phyloP scores from a whole-genome alignment of 2,797 vertebrate genomes.

The Poeciliopsis turneri region DNA sequence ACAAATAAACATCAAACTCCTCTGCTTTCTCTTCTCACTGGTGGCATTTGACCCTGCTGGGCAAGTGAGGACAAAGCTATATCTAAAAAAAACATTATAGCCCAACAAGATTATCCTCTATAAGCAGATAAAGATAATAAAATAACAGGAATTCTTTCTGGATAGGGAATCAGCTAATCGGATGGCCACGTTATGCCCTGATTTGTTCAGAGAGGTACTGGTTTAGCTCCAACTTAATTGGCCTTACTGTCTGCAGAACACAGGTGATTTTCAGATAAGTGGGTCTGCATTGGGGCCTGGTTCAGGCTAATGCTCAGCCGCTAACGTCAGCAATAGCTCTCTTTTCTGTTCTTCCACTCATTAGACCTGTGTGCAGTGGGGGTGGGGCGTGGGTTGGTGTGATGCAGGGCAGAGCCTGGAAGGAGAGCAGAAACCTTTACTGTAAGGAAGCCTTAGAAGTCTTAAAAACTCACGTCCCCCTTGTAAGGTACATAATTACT shows the following conservation, averaged over 20 bases:
- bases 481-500: slow-evolving; percentile 12
- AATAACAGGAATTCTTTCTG: slow-evolving; percentile 65
- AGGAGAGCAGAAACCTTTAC: slow-evolving; percentile 25
- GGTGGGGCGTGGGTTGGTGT: neutral
- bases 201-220: slow-evolving; percentile 67
- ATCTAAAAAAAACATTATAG: slow-evolving; percentile 56
- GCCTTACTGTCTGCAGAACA: slow-evolving; percentile 63
- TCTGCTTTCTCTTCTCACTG: slow-evolving; percentile 25
- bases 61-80: slow-evolving; percentile 51
- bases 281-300: slow-evolving; percentile 73
- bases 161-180: slow-evolving; percentile 46
- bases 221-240: slow-evolving; percentile 71
- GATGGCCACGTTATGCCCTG: slow-evolving; percentile 60
- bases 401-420: slow-evolving; percentile 15
- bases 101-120: slow-evolving; percentile 61
- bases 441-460: slow-evolving; percentile 20
- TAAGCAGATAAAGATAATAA: slow-evolving; percentile 69
- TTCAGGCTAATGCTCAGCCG: slow-evolving; percentile 66
- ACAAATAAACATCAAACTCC: slow-evolving; percentile 23
- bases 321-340: slow-evolving; percentile 64
- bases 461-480: neutral
- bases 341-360: slow-evolving; percentile 57
- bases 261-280: slow-evolving; percentile 79
- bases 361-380: slow-evolving; percentile 57
- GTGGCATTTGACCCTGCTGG: slow-evolving; percentile 42